Percentiles rank a stretch among this genome's conserved stretches.
phyloP scores from a whole-genome alignment of 2,888 invertebrate genomes.

The Hypercompe scribonia region DNA sequence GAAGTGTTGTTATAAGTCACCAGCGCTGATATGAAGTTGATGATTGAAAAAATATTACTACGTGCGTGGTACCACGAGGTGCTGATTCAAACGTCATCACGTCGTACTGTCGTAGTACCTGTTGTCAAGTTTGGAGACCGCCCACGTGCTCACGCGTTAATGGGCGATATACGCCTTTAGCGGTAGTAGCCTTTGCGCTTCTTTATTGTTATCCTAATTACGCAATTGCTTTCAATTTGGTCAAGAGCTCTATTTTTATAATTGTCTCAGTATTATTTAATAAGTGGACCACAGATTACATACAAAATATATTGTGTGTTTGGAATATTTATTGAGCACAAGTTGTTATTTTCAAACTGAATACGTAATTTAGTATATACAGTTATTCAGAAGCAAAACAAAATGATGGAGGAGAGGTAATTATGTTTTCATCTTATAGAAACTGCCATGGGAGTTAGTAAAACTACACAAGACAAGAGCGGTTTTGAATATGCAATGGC shows the following conservation, averaged over 20 bases:
- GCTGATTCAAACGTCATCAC: slow-evolving; percentile 49
- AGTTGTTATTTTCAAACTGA: background rate
- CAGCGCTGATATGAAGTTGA: slow-evolving; percentile 26
- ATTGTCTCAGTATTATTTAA: slow-evolving; percentile 9
- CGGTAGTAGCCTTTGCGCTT: slow-evolving; percentile 56
- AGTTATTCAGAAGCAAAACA: background rate
- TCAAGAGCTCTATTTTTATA: slow-evolving; percentile 63
- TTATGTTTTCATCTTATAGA: slow-evolving; percentile 79
- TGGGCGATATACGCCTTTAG: slow-evolving; percentile 77
- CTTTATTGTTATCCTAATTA: slow-evolving; percentile 65
- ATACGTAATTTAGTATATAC: background rate
- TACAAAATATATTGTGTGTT: background rate
- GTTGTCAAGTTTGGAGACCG: slow-evolving; percentile 71
- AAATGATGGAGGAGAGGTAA: background rate
- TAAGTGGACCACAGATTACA: background rate
- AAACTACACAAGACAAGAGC: slow-evolving; percentile 92
- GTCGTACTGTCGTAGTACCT: slow-evolving; percentile 39
- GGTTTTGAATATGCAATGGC: slow-evolving; percentile 95
- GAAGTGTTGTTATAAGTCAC: slow-evolving; percentile 10
- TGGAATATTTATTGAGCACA: background rate
- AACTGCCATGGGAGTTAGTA: slow-evolving; percentile 96
- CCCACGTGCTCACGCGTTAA: slow-evolving; percentile 78
- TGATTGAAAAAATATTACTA: slow-evolving; percentile 44
- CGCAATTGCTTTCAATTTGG: slow-evolving; percentile 70
- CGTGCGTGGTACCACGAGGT: slow-evolving; percentile 49